Percentiles rank a stretch among this genome's conserved stretches.
Conservation (phyloP, 2,888 invertebrate species). For the Drosophila demipolita region DNA sequence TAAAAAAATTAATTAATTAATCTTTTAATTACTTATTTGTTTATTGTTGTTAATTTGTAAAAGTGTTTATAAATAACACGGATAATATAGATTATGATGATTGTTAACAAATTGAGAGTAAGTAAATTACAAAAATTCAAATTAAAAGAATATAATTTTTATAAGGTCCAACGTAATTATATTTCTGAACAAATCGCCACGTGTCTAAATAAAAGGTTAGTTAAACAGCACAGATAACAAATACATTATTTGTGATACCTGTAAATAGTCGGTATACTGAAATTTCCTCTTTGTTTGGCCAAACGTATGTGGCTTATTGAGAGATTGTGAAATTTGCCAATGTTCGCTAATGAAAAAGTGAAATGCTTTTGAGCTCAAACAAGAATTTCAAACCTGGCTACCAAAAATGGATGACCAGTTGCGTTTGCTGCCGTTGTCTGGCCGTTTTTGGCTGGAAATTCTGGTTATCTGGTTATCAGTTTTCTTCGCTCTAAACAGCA, state of each 20-base stretch:
- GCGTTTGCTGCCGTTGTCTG: conserved; percentile 13
- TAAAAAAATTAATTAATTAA: too few relatives aligned
- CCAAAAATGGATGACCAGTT: conserved; percentile 50
- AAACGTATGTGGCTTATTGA: conserved; percentile 3
- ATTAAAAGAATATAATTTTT: neutral
- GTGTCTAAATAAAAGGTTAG: neutral
- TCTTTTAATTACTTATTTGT: neutral
- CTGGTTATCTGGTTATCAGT: conserved; percentile 72
- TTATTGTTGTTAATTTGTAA: neutral
- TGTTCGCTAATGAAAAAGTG: conserved; percentile 49
- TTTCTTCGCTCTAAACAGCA: conserved; percentile 47
- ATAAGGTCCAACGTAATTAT: neutral
- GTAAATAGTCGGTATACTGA: neutral
- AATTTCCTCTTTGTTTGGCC: conserved; percentile 5
- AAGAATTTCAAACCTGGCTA: conserved; percentile 58
- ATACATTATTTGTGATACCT: neutral
- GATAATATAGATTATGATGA: neutral
- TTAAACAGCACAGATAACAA: neutral
- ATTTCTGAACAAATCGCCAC: neutral
- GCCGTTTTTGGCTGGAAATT: conserved; percentile 72
- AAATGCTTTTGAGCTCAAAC: conserved; percentile 43
- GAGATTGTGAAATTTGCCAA: conserved; percentile 54
- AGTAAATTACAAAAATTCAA: neutral
- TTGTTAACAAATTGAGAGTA: neutral
- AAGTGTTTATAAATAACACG: neutral